Evolutionary conservation across 2,888 invertebrate genomes (phyloP).

Genomic region (Plagiodera versicolora): DNA sequence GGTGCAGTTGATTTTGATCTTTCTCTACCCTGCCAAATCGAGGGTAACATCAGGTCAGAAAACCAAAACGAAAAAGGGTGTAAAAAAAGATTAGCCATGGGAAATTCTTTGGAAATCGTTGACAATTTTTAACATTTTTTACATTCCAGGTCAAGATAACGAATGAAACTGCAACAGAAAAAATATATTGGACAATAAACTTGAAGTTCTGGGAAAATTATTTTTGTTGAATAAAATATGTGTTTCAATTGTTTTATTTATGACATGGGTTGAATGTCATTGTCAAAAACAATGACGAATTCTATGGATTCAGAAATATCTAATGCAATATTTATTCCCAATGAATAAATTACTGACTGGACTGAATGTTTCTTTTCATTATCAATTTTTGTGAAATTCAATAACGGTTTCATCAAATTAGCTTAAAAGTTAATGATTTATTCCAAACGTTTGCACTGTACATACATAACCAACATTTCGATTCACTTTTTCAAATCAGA

Average conservation of each 20-base stretch:
- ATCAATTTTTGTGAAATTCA: too few relatives aligned
- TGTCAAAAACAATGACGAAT: too few relatives aligned
- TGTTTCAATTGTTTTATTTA: neutral
- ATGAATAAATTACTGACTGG: too few relatives aligned
- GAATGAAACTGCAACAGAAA: neutral
- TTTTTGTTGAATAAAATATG: neutral
- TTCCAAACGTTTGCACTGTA: too few relatives aligned
- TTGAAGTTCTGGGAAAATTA: neutral
- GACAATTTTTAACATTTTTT: slow-evolving; percentile 18
- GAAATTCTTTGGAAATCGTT: slow-evolving; percentile 2
- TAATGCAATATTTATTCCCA: too few relatives aligned
- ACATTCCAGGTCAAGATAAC: slow-evolving; percentile 25
- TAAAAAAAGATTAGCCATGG: slow-evolving; percentile 22
- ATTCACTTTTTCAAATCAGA: too few relatives aligned
- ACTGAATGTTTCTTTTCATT: too few relatives aligned
- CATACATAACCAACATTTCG: too few relatives aligned
- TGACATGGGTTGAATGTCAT: too few relatives aligned
- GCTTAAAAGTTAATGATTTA: too few relatives aligned
- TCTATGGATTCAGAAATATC: too few relatives aligned
- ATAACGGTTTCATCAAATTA: too few relatives aligned
- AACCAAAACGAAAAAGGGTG: slow-evolving; percentile 32
- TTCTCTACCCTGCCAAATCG: slow-evolving; percentile 62
- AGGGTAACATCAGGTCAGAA: slow-evolving; percentile 21
- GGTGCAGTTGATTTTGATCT: slow-evolving; percentile 69
- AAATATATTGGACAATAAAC: neutral